phyloP scores from a whole-genome alignment of 2,888 invertebrate species.

The Coelinius sp. region DNA sequence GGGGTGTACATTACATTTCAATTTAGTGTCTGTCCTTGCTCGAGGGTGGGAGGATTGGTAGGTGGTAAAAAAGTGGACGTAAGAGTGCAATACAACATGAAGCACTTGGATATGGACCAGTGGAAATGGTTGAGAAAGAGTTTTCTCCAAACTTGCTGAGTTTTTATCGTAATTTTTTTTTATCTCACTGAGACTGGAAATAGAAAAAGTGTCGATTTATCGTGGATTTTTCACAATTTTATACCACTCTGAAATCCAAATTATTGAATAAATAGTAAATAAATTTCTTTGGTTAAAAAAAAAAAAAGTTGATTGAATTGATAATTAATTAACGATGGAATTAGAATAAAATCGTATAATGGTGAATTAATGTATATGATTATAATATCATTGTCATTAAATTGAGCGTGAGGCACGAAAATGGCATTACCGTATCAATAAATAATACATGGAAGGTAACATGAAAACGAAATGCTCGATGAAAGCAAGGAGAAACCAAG shows the following conservation, averaged over 20 bases:
- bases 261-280: too few species aligned
- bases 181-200: too few species aligned
- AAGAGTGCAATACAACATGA: conserved; percentile 22
- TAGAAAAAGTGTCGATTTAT: too few species aligned
- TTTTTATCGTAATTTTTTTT: neutral
- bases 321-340: neutral
- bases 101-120: conserved; percentile 25
- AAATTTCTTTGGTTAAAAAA: too few species aligned
- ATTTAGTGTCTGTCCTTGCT: conserved; percentile 54
- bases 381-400: conserved; percentile 26
- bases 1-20: conserved; percentile 66
- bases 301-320: too few species aligned
- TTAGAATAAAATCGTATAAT: neutral
- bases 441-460: conserved; percentile 34
- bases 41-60: conserved; percentile 37
- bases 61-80: conserved; percentile 1
- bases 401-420: conserved; percentile 10
- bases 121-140: conserved; percentile 17
- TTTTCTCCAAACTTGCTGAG: neutral
- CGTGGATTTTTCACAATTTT: too few species aligned
- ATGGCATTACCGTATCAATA: conserved; percentile 26
- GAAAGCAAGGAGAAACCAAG: neutral
- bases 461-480: conserved; percentile 26
- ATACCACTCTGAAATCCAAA: too few species aligned
- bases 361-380: neutral